Conservation (phyloP, 2,888 invertebrate species). For the Ophion obscuratus region DNA sequence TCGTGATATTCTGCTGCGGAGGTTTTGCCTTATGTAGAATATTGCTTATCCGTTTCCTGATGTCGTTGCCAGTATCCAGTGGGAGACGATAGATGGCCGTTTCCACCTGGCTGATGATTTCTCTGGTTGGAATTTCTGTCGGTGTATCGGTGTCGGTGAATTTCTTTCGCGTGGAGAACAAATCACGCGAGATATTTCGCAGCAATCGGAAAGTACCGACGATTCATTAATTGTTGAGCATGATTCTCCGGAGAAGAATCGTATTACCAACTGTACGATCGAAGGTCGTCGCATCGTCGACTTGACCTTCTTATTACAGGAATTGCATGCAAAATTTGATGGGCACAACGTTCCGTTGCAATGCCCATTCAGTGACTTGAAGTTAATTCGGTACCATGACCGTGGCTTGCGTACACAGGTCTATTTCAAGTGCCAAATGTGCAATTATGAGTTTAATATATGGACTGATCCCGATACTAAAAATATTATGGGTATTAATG, state of each 20-base stretch:
- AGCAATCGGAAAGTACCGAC: neutral
- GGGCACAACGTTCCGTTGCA: neutral
- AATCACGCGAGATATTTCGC: neutral
- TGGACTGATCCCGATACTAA: constrained; percentile 25
- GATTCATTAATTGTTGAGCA: neutral
- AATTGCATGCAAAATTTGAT: constrained; percentile 29
- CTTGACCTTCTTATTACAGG: neutral
- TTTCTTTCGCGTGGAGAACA: neutral
- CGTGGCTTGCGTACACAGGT: constrained; percentile 31
- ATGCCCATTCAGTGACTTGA: constrained; percentile 23
- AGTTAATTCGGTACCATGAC: constrained; percentile 1
- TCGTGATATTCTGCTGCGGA: too few relatives aligned
- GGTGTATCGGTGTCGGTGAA: too few relatives aligned
- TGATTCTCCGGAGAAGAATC: neutral
- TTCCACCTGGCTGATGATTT: too few relatives aligned
- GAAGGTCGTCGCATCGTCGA: constrained; percentile 47
- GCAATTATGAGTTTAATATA: constrained; percentile 15
- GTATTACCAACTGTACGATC: neutral
- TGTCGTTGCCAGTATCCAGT: too few relatives aligned
- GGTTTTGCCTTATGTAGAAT: too few relatives aligned
- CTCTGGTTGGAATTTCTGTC: too few relatives aligned
- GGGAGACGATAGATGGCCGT: too few relatives aligned
- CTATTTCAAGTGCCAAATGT: constrained; percentile 20
- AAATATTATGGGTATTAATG: constrained; percentile 36
- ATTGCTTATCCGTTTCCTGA: too few relatives aligned